Conservation (phyloP, 2,113 vertebrate species). For the Tyto alba region DNA sequence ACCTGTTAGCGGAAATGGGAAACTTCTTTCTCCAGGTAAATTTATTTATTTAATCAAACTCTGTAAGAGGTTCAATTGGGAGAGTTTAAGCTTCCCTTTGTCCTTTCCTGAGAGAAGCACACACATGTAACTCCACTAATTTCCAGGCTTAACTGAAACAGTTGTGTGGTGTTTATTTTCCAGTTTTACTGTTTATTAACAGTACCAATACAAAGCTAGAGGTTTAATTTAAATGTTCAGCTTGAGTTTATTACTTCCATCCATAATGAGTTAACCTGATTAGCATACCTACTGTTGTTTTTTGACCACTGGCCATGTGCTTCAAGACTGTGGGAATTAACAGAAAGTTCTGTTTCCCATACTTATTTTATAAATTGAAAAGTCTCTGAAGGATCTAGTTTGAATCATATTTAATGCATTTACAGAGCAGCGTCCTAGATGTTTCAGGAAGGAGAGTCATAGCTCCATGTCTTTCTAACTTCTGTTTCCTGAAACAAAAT, state of each 20-base stretch:
- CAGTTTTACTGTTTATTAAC: not conserved
- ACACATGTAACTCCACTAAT: accelerated
- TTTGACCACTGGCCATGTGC: not conserved
- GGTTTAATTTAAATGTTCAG: not conserved
- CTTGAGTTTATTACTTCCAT: not conserved
- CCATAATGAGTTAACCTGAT: not conserved
- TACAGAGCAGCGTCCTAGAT: not conserved
- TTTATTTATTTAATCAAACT: not conserved
- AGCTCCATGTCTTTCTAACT: not conserved
- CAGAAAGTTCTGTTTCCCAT: not conserved
- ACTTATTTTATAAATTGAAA: not conserved
- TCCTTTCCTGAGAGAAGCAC: not conserved
- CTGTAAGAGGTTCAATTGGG: not conserved
- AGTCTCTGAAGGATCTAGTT: not conserved
- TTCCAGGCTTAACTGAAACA: not conserved
- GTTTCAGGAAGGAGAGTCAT: not conserved
- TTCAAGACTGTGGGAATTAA: not conserved
- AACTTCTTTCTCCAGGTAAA: conserved; percentile 90
- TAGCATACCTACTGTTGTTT: not conserved
- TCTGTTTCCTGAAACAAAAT: not conserved
- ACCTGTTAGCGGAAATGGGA: conserved; percentile 81
- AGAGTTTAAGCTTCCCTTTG: not conserved
- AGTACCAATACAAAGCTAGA: not conserved
- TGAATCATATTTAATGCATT: not conserved
- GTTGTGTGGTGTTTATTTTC: accelerated